Evolutionary conservation across 1,140 invertebrate genomes (phyloP).

Genomic region (Panagrolaimus sp.): DNA sequence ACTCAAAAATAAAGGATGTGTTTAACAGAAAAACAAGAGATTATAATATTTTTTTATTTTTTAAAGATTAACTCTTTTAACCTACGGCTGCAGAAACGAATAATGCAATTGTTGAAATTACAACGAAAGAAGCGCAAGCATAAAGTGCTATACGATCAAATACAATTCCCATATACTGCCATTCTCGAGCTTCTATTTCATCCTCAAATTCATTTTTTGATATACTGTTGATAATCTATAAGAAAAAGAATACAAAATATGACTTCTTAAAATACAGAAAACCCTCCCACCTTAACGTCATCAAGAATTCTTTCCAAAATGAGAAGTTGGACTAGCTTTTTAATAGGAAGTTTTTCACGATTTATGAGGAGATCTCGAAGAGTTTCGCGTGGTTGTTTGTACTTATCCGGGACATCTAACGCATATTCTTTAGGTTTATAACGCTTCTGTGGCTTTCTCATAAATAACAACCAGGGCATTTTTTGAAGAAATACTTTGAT

Average conservation of each 20-base stretch:
- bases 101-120: constrained; percentile 9
- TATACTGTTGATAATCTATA: constrained; percentile 27
- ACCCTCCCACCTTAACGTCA: constrained; percentile 19
- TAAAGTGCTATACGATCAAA: constrained; percentile 22
- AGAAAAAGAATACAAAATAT: not conserved
- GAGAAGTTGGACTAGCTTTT: constrained; percentile 25
- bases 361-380: constrained; percentile 14
- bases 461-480: constrained; percentile 37
- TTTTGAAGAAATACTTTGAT: constrained; percentile 28
- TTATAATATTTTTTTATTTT: not conserved
- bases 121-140: not conserved
- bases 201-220: constrained; percentile 22
- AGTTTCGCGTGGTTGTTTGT: not conserved
- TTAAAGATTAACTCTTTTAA: constrained; percentile 3
- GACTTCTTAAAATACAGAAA: not conserved
- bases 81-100: constrained; percentile 5
- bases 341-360: not conserved
- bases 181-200: constrained; percentile 23
- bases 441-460: constrained; percentile 29
- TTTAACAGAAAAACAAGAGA: no score
- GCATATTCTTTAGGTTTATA: constrained; percentile 19
- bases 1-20: no score
- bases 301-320: constrained; percentile 31
- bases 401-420: not conserved
- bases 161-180: constrained; percentile 29